Evolutionary conservation across 2,888 invertebrate species (phyloP).

Genomic region (Dioctria rufipes): DNA sequence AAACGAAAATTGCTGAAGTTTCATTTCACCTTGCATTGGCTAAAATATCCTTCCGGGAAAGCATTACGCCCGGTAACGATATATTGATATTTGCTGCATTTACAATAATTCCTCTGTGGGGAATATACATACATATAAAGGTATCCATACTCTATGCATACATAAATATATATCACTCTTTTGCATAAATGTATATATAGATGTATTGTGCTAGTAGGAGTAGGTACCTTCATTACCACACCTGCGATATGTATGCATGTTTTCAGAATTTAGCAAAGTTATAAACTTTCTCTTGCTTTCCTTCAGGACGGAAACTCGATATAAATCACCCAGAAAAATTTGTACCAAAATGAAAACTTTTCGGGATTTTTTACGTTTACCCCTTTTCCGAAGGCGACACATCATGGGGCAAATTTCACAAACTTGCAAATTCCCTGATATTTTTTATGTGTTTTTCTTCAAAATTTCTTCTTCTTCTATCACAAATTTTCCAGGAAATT

Average conservation of each 20-base stretch:
- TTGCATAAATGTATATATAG: conserved; percentile 20
- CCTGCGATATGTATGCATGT: conserved; percentile 8
- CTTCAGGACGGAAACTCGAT: conserved; percentile 47
- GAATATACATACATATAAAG: no score
- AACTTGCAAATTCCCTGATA: conserved; percentile 40
- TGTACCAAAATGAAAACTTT: conserved; percentile 54
- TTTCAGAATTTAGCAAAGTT: conserved; percentile 26
- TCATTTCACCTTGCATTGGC: conserved; percentile 6
- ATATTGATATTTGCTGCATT: no score
- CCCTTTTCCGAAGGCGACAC: conserved; percentile 20
- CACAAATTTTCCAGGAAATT: conserved; percentile 15
- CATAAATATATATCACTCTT: conserved; percentile 2
- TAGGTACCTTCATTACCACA: conserved; percentile 27
- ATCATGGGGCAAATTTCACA: conserved; percentile 25
- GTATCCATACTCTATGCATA: no score
- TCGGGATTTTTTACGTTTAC: conserved; percentile 36
- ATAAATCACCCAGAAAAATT: conserved; percentile 56
- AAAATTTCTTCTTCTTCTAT: not conserved
- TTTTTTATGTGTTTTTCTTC: conserved; percentile 28
- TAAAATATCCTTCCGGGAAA: not conserved
- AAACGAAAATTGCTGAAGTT: conserved; percentile 22
- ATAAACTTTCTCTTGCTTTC: conserved; percentile 33
- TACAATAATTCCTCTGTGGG: not conserved
- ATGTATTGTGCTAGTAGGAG: not conserved
- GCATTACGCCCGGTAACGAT: conserved; percentile 31